These are phyloP conservation scores for Drosophila mercatorum DNA, from an alignment of 2,888 invertebrate species.

Conservation along the genomic window DNA sequence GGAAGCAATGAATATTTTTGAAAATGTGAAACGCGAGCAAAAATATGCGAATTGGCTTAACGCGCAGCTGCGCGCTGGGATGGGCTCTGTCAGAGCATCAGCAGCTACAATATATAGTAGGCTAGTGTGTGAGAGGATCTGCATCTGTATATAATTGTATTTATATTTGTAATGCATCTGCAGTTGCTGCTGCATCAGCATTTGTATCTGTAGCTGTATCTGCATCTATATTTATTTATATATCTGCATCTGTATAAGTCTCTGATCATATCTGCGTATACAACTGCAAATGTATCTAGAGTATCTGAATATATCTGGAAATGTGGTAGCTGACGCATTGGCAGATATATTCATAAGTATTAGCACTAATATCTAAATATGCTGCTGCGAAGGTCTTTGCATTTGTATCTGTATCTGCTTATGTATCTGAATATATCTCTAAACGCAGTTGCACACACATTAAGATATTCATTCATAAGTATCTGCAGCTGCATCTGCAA, in stretches of 20 bases:
- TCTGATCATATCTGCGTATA: not conserved
- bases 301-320: constrained; percentile 1
- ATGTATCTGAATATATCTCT: not conserved
- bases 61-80: constrained; percentile 24
- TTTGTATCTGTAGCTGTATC: not conserved
- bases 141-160: not conserved
- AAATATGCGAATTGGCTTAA: constrained; percentile 69
- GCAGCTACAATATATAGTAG: not conserved
- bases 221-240: not conserved
- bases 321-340: too few species aligned
- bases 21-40: constrained; percentile 29
- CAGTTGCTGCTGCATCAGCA: not conserved
- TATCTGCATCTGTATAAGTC: not conserved
- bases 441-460: not conserved
- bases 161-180: constrained; percentile 6
- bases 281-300: not conserved
- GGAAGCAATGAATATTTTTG: constrained; percentile 30
- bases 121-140: too few species aligned
- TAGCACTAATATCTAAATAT: not conserved
- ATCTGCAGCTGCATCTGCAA: not conserved
- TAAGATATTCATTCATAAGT: not conserved
- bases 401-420: not conserved
- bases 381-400: not conserved
- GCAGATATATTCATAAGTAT: not conserved
- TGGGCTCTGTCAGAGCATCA: constrained; percentile 12